phyloP scores from a whole-genome alignment of 2,888 invertebrate genomes.

The Alloplasta piceator region DNA sequence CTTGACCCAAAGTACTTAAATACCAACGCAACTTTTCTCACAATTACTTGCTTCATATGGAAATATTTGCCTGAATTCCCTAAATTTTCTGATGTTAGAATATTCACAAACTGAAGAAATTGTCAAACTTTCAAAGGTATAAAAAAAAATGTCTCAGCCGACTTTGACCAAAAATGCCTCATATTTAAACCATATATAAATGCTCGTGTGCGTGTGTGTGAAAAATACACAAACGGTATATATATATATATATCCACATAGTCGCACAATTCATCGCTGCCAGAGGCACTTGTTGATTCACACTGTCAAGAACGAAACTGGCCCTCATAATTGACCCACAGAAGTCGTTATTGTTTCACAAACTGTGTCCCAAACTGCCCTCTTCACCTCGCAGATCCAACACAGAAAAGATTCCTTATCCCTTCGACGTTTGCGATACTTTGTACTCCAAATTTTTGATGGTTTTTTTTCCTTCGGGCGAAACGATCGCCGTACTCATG shows the following conservation, averaged over 20 bases:
- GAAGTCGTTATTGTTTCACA: conserved; percentile 6
- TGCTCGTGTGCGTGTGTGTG: too few relatives aligned
- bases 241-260: background rate
- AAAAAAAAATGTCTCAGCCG: too few relatives aligned
- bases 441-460: too few relatives aligned
- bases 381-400: background rate
- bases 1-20: too few relatives aligned
- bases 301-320: conserved; percentile 60
- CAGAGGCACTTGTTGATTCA: conserved; percentile 71
- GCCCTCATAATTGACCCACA: conserved; percentile 59
- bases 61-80: too few relatives aligned
- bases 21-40: too few relatives aligned
- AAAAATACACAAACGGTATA: conserved; percentile 27
- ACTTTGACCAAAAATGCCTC: too few relatives aligned
- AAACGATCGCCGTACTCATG: background rate
- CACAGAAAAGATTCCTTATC: background rate
- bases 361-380: background rate
- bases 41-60: too few relatives aligned
- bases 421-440: background rate
- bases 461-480: background rate
- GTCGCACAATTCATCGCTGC: conserved; percentile 14
- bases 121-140: too few relatives aligned
- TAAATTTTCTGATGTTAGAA: too few relatives aligned
- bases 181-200: too few relatives aligned
- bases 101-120: too few relatives aligned